A percentile compares a stretch with the other conserved stretches of the same genome.
phyloP scores from a whole-genome alignment of 2,888 invertebrate genomes.

The Glaucopsyche alexis region DNA sequence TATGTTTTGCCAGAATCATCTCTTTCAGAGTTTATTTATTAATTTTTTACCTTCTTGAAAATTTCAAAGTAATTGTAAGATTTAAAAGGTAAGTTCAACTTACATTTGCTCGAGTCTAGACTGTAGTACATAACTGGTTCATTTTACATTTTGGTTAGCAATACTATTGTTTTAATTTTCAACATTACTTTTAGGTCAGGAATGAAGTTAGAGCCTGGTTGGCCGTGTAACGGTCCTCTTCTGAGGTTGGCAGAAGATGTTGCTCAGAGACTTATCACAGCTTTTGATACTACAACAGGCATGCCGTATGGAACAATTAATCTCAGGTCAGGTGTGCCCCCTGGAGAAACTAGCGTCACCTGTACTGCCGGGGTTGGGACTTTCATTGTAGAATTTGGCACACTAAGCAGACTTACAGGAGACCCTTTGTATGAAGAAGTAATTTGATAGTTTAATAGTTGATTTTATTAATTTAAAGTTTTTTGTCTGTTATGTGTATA shows the following conservation, averaged over 20 bases:
- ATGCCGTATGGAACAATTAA: constrained; percentile 99
- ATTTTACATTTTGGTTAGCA: too few relatives aligned
- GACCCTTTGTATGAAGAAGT: constrained; percentile 96
- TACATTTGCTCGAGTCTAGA: too few relatives aligned
- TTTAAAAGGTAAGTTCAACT: too few relatives aligned
- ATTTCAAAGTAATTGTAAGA: too few relatives aligned
- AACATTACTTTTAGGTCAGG: constrained; percentile 81
- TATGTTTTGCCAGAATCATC: too few relatives aligned
- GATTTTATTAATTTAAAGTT: too few relatives aligned
- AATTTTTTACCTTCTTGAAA: too few relatives aligned
- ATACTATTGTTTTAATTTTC: background rate
- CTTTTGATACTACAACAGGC: constrained; percentile 93
- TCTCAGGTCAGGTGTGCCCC: constrained; percentile 93
- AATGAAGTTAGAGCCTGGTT: constrained; percentile 91
- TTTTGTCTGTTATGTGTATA: background rate
- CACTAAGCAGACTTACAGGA: constrained; percentile 94
- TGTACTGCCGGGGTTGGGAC: constrained; percentile 99
- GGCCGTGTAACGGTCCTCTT: constrained; percentile 98
- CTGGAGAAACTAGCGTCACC: constrained; percentile 96
- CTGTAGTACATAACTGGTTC: too few relatives aligned
- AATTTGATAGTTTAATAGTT: constrained; percentile 11
- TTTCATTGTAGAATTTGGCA: constrained; percentile 97
- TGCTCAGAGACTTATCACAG: constrained; percentile 93
- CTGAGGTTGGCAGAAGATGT: constrained; percentile 96
- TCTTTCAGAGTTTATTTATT: too few relatives aligned